Percentiles rank a stretch among this genome's conserved stretches.
Conservation (phyloP, 2,113 vertebrate species). For the Lampris incognitus region DNA sequence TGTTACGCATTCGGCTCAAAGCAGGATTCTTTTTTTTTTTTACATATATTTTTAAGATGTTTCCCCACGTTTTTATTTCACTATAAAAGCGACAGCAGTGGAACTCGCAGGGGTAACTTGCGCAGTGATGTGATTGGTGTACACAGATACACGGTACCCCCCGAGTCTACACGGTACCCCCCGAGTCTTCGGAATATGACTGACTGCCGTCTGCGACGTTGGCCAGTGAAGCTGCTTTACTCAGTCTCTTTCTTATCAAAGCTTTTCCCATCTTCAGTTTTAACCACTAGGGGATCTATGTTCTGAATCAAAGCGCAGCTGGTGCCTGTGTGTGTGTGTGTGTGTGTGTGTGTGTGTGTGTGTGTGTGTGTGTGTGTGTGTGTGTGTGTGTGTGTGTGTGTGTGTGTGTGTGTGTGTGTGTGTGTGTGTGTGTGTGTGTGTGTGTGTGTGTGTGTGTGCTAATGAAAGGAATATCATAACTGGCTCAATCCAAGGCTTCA, state of each 20-base stretch:
- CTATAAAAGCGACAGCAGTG: constrained; percentile 14
- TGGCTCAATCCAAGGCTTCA: neutral
- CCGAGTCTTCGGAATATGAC: neutral
- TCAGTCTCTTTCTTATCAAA: neutral
- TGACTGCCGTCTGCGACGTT: neutral
- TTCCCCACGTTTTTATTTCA: constrained; percentile 3
- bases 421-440: neutral
- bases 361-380: too few relatives aligned
- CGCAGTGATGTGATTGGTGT: neutral
- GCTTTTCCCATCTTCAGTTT: neutral
- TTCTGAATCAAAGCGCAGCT: neutral
- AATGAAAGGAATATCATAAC: constrained; percentile 26
- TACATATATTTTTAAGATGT: neutral
- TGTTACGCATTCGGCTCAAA: neutral
- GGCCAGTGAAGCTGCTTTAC: neutral
- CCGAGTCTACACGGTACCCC: too few relatives aligned
- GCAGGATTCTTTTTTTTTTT: neutral
- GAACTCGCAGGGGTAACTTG: neutral
- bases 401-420: neutral
- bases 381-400: neutral
- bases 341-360: neutral
- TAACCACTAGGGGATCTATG: neutral
- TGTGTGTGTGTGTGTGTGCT: neutral
- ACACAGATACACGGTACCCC: neutral
- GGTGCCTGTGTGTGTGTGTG: neutral